Percentiles rank a stretch among this genome's conserved stretches.
Evolutionary conservation across 2,113 vertebrate genomes (phyloP).

Genomic region (Cisticola juncidis): DNA sequence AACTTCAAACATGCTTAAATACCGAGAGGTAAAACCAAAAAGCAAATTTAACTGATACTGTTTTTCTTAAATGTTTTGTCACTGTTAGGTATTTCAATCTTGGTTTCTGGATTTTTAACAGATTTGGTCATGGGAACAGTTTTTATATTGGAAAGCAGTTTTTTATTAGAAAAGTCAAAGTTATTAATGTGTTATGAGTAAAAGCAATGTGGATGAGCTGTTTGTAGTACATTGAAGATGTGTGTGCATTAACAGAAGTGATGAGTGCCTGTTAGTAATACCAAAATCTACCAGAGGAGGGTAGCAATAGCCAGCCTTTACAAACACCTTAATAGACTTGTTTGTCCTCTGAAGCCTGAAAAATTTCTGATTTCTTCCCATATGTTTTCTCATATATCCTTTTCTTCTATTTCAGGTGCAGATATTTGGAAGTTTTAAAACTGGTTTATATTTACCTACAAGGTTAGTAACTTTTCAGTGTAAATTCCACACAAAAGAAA

Average conservation of each 20-base stretch:
- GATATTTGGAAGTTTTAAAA: conserved; percentile 97
- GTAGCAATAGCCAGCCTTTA: conserved; percentile 30
- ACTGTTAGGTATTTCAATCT: background rate
- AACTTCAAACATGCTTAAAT: background rate
- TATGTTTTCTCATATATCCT: background rate
- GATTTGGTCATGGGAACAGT: background rate
- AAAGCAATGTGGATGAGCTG: background rate
- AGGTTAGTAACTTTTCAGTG: conserved; percentile 79
- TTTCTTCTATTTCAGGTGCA: conserved; percentile 82
- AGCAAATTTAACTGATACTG: background rate
- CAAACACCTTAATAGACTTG: background rate
- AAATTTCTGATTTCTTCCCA: background rate
- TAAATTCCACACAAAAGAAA: background rate
- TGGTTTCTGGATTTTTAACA: background rate
- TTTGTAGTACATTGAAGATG: background rate
- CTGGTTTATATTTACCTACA: conserved; percentile 92
- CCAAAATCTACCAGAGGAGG: conserved; percentile 61
- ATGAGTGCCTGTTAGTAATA: background rate
- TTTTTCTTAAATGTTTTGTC: background rate
- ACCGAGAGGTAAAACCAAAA: background rate
- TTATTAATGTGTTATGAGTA: background rate
- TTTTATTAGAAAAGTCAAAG: background rate
- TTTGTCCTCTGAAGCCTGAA: background rate
- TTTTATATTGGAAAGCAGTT: background rate
- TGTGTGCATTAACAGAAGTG: background rate